Evolutionary conservation across 1,140 invertebrate genomes (phyloP), one percentile per base, ranked within the genome.

Genomic region (Limonius californicus): DNA sequence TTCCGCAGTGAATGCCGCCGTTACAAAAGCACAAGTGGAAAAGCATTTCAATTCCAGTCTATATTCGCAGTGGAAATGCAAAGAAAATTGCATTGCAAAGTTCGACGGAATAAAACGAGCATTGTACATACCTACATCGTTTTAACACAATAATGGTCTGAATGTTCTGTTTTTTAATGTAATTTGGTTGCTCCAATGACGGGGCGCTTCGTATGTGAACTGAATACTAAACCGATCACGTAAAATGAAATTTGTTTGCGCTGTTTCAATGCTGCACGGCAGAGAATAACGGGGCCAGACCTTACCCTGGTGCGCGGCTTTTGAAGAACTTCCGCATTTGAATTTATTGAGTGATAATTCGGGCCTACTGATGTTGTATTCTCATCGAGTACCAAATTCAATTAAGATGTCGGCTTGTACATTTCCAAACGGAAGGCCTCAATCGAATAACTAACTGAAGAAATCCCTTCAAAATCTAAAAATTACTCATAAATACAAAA

Each of bases 161-260:
- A 55, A 55, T 55, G 27, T 55, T 55, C 54, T 32, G 54, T 32
- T 55, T 55, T 32, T 27, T 55, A 55, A 55, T 55, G 54, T 55
- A 55, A 55, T 55, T 55, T 55, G 27, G 20, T 55, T 55, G 54
- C 19, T 23, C 21, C 54, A 32, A 55, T 55, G 54, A 55, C 21
- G 54, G 54, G 54, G n/a, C 54, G 54, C 8, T 15, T 7, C 2
- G 12, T 15, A 55, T 32, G 54, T 16, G 27, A 55, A 27, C 27
- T 14, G 54, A 23, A 55, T 55, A 55, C 54, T 32, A 32, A 55
- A 55, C 18, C 14, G 54, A 55, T 55, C 54, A 55, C 54, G 54
- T 55, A 55, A 55, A 55, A 55, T 32, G 27, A 55, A 55, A 27
- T 55, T 55, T 55, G 54, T 55, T 55, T 55, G 54, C 19, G 21